Evolutionary conservation across 2,113 vertebrate species (phyloP).

Genomic region (Lanius ludovicianus): DNA sequence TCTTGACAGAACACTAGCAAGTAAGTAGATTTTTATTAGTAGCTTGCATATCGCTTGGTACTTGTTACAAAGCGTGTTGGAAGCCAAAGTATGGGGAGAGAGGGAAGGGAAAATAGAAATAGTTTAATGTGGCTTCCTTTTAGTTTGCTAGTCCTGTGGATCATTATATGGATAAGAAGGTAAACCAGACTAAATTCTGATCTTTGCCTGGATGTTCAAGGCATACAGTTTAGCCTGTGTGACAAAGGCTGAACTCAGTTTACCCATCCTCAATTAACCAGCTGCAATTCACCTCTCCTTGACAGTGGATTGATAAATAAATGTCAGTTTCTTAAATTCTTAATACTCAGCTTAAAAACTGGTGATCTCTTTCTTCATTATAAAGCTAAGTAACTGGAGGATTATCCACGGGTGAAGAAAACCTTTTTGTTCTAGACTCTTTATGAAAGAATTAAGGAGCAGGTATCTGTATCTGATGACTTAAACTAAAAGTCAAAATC

Average conservation of each 20-base stretch:
- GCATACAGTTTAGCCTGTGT: neutral
- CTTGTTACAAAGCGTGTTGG: neutral
- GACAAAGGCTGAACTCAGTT: neutral
- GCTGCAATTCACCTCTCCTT: neutral
- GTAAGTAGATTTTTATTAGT: constrained; percentile 75
- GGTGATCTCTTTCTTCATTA: neutral
- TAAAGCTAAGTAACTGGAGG: neutral
- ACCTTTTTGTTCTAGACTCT: neutral
- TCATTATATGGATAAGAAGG: neutral
- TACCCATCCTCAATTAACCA: neutral
- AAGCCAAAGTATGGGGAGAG: neutral
- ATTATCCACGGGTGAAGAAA: neutral
- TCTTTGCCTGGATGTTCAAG: neutral
- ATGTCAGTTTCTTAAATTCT: neutral
- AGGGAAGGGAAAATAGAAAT: neutral
- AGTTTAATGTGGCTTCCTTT: neutral
- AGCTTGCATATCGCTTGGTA: neutral
- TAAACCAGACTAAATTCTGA: neutral
- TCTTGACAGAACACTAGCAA: constrained; percentile 93
- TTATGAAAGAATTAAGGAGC: neutral
- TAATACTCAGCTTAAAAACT: neutral
- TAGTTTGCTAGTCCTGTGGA: neutral
- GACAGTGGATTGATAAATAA: neutral
- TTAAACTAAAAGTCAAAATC: neutral
- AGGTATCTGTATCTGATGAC: neutral